Evolutionary conservation across 1,140 invertebrate species (phyloP).

Genomic region (Tribolium madens): DNA sequence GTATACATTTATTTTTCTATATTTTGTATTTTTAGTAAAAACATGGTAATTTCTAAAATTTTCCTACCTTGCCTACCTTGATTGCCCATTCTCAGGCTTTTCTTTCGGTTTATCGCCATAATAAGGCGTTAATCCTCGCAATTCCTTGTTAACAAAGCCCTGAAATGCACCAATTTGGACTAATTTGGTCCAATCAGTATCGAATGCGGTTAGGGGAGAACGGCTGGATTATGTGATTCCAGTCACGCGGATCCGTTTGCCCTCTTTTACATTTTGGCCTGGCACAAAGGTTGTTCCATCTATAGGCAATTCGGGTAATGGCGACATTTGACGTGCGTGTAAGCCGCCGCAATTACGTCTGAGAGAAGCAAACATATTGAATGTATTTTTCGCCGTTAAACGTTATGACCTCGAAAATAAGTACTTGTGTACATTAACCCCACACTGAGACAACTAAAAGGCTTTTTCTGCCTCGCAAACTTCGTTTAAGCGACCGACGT

Average conservation of each 20-base stretch:
- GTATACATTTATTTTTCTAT: no score
- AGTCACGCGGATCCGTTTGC: constrained; percentile 35
- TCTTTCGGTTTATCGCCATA: not conserved
- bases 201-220: constrained; percentile 29
- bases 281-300: constrained; percentile 21
- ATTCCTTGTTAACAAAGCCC: constrained; percentile 38
- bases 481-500: not conserved
- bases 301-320: constrained; percentile 21
- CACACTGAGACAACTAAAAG: constrained; percentile 24
- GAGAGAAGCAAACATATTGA: not conserved
- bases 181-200: constrained; percentile 41
- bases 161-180: constrained; percentile 23
- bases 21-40: no score
- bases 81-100: not conserved
- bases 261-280: constrained; percentile 39
- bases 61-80: not conserved
- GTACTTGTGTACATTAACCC: constrained; percentile 35
- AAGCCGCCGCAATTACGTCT: constrained; percentile 1
- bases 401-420: constrained; percentile 24
- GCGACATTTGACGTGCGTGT: constrained; percentile 27
- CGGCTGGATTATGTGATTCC: constrained; percentile 30
- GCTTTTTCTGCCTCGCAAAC: constrained; percentile 9
- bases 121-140: constrained; percentile 25
- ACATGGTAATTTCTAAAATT: no score
- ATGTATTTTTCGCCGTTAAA: not conserved